Conservation (phyloP, 2,888 invertebrate genomes). For the Ophion ventricosus region DNA sequence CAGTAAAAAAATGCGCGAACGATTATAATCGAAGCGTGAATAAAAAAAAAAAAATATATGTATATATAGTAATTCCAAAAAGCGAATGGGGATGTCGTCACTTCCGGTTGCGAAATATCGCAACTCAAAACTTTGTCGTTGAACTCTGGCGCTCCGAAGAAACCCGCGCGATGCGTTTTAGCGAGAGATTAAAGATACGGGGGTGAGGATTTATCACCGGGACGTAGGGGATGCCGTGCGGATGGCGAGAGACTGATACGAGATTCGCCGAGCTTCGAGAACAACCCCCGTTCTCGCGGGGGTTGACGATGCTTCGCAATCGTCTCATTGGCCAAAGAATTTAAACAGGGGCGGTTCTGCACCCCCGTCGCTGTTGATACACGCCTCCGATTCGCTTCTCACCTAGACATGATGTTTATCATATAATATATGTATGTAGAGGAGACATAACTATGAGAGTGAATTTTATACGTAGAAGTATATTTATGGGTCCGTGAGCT, state of each 20-base stretch:
- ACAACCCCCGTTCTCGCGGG: slow-evolving; percentile 65
- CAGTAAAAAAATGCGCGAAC: neutral
- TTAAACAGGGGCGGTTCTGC: slow-evolving; percentile 67
- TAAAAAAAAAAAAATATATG: too few species aligned
- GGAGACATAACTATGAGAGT: neutral
- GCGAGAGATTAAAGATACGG: neutral
- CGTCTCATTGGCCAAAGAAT: slow-evolving; percentile 66
- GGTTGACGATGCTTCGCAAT: slow-evolving; percentile 63
- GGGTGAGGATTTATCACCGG: slow-evolving; percentile 30
- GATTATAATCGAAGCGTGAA: neutral
- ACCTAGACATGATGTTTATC: neutral
- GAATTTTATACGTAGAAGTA: neutral
- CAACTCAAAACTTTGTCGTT: slow-evolving; percentile 16
- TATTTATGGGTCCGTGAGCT: too few species aligned
- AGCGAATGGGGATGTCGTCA: slow-evolving; percentile 1
- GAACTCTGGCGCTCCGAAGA: slow-evolving; percentile 15
- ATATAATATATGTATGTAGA: slow-evolving; percentile 1
- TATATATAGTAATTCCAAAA: neutral
- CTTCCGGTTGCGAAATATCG: slow-evolving; percentile 32
- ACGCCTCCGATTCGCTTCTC: slow-evolving; percentile 62
- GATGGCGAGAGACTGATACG: slow-evolving; percentile 75
- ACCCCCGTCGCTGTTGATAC: slow-evolving; percentile 53
- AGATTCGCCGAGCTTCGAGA: slow-evolving; percentile 71
- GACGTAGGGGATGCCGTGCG: slow-evolving; percentile 67
- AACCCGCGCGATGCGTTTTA: slow-evolving; percentile 19